Percentiles rank a stretch among this genome's conserved stretches.
Conservation (phyloP, 2,888 invertebrate genomes). For the Melanotus villosus region DNA sequence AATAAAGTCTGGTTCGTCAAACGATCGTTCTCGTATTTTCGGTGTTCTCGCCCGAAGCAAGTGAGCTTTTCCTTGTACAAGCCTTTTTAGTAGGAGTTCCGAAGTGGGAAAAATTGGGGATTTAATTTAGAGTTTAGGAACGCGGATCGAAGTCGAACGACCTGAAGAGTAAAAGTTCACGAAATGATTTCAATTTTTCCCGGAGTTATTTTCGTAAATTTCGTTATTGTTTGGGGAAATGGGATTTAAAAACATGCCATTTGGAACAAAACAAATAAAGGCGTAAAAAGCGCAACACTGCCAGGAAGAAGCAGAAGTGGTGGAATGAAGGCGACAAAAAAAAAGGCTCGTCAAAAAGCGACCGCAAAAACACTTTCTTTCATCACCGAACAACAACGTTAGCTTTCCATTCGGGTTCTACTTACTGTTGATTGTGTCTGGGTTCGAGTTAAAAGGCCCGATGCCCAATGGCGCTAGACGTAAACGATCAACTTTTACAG, state of each 20-base stretch:
- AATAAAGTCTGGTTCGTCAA: no score
- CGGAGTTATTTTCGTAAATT: background rate
- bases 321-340: conserved; percentile 5
- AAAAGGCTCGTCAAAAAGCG: conserved; percentile 12
- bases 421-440: conserved; percentile 40
- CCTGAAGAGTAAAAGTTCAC: background rate
- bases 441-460: conserved; percentile 32
- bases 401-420: conserved; percentile 30
- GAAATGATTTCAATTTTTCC: conserved; percentile 1
- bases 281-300: background rate
- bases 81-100: background rate
- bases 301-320: background rate
- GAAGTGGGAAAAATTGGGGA: background rate
- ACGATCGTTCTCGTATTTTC: no score
- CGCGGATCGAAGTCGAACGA: background rate
- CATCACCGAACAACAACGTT: conserved; percentile 34
- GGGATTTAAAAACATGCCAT: conserved; percentile 2
- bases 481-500: conserved; percentile 43
- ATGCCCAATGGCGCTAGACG: conserved; percentile 40
- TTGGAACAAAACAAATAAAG: conserved; percentile 12
- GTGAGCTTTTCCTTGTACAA: no score
- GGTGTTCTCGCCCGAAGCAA: no score
- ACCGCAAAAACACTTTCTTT: conserved; percentile 20
- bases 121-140: background rate
- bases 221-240: conserved; percentile 15